Evolutionary conservation across 2,888 invertebrate species (phyloP).

Genomic region (Philaethria dido): DNA sequence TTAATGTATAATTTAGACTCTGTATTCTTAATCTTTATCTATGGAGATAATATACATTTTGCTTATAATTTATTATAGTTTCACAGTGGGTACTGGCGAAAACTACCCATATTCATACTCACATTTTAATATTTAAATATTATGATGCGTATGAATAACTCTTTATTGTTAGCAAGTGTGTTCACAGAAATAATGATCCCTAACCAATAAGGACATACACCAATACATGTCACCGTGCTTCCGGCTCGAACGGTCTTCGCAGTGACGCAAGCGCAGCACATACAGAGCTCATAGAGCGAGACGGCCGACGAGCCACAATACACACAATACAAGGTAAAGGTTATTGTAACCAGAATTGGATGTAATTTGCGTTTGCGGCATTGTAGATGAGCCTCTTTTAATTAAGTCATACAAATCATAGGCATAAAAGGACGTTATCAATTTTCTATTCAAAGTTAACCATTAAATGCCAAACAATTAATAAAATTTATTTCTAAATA

Average conservation of each 20-base stretch:
- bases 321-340: conserved; percentile 74
- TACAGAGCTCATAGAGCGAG: conserved; percentile 41
- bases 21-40: neutral
- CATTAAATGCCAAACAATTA: conserved; percentile 4
- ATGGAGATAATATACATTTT: neutral
- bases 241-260: conserved; percentile 46
- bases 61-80: neutral
- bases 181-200: conserved; percentile 43
- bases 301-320: conserved; percentile 34
- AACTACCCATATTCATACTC: neutral
- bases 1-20: neutral
- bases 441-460: conserved; percentile 4
- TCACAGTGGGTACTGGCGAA: neutral
- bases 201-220: conserved; percentile 42
- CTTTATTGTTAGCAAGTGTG: neutral
- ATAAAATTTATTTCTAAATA: too few species aligned
- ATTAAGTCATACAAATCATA: conserved; percentile 31
- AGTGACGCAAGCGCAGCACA: conserved; percentile 52
- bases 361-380: conserved; percentile 56
- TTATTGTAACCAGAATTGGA: conserved; percentile 70
- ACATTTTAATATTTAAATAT: neutral
- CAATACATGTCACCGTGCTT: conserved; percentile 46
- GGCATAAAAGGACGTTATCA: conserved; percentile 12
- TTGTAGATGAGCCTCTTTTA: conserved; percentile 42
- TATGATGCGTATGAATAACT: neutral